A percentile compares a stretch with the other conserved stretches of the same genome.
Evolutionary conservation across 2,113 vertebrate species (phyloP).

Genomic region (Litocranius walleri): DNA sequence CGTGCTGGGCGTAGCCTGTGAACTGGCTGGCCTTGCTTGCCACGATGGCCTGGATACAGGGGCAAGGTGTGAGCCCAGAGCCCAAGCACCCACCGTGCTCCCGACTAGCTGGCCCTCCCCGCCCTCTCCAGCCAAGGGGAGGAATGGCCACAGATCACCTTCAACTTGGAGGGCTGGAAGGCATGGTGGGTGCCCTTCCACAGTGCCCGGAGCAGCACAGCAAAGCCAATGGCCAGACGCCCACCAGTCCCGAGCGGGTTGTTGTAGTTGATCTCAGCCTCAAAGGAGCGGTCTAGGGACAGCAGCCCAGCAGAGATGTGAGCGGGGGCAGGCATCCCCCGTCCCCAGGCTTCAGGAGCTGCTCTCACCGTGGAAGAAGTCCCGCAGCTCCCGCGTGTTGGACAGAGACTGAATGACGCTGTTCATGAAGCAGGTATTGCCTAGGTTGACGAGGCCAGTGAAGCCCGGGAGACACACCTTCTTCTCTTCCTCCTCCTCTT

Average conservation of each 20-base stretch:
- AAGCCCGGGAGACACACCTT: slow-evolving; percentile 96
- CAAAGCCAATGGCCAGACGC: slow-evolving; percentile 94
- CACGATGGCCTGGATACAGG: slow-evolving; percentile 88
- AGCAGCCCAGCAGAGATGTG: neutral
- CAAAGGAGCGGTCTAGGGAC: slow-evolving; percentile 91
- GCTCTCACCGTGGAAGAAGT: slow-evolving; percentile 95
- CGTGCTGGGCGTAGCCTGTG: slow-evolving; percentile 97
- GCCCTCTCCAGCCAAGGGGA: rapidly evolving
- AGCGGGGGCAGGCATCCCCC: rapidly evolving
- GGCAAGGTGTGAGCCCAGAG: neutral
- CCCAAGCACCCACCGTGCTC: neutral
- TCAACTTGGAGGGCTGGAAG: slow-evolving; percentile 97
- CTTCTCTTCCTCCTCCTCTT: slow-evolving; percentile 91
- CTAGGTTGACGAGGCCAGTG: slow-evolving; percentile 95
- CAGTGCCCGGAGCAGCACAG: slow-evolving; percentile 91
- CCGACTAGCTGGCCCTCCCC: neutral
- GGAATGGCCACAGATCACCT: slow-evolving; percentile 80
- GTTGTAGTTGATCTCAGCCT: slow-evolving; percentile 95
- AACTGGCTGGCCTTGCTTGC: slow-evolving; percentile 99
- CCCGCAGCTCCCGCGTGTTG: slow-evolving; percentile 96
- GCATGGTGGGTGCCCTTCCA: slow-evolving; percentile 99
- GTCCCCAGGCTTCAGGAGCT: rapidly evolving
- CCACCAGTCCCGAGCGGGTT: slow-evolving; percentile 96
- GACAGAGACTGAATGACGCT: slow-evolving; percentile 98
- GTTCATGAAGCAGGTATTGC: slow-evolving; percentile 99